phyloP scores from a whole-genome alignment of 30 jellyfish, hydroid and myxozoan species.

The Cassiopea andromeda region DNA sequence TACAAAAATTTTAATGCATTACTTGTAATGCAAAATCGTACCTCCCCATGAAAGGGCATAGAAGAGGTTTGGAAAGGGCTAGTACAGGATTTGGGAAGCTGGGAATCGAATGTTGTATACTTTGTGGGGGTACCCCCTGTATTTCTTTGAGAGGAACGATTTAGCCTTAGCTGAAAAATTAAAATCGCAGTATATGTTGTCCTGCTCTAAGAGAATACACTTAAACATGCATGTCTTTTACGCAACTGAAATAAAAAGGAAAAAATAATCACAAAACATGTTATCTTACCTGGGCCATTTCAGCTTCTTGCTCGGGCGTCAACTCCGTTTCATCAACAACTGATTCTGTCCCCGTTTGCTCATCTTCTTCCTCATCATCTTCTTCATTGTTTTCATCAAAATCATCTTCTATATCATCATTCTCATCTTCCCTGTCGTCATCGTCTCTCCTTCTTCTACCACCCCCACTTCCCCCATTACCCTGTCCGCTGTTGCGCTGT shows the following conservation, averaged over 20 bases:
- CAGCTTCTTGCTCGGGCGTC: constrained; percentile 80
- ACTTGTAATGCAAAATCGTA: too few relatives aligned
- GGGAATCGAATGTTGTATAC: too few relatives aligned
- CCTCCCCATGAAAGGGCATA: too few relatives aligned
- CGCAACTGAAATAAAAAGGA: too few relatives aligned
- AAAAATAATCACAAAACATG: too few relatives aligned
- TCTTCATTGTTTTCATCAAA: constrained; percentile 60
- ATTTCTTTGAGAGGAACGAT: too few relatives aligned
- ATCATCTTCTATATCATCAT: constrained; percentile 61
- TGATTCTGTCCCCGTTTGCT: constrained; percentile 71
- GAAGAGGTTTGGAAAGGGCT: too few relatives aligned
- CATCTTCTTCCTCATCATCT: constrained; percentile 74
- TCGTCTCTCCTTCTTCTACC: constrained; percentile 61
- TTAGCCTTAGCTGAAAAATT: too few relatives aligned
- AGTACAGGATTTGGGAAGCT: too few relatives aligned
- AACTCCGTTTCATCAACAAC: constrained; percentile 53
- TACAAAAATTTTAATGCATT: too few relatives aligned
- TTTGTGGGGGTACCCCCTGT: too few relatives aligned
- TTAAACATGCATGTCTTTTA: too few relatives aligned
- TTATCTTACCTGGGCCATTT: constrained; percentile 66
- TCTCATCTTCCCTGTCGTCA: constrained; percentile 66
- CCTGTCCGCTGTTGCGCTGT: constrained; percentile 64
- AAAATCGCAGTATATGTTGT: not conserved
- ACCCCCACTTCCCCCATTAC: constrained; percentile 57
- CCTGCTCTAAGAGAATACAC: not conserved